Percentiles rank a stretch among this genome's conserved stretches.
phyloP scores from a whole-genome alignment of 2,797 vertebrate genomes.

The Mastacembelus armatus region DNA sequence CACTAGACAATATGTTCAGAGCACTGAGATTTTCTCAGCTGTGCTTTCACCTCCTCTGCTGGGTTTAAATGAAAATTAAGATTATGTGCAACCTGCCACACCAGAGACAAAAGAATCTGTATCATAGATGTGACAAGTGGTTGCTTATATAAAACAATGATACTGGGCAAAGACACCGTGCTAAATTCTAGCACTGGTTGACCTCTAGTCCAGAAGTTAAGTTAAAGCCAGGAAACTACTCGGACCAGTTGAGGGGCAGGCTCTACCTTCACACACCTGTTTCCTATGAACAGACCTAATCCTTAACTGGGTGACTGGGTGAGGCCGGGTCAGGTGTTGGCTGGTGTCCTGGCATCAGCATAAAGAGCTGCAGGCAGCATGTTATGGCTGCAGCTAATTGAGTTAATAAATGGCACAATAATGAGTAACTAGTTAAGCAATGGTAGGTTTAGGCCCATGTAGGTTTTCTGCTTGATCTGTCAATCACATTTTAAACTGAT shows the following conservation, averaged over 20 bases:
- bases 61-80: not conserved
- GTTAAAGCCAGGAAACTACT: not conserved
- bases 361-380: constrained; percentile 11
- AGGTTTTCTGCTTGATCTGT: no score
- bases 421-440: constrained; percentile 1
- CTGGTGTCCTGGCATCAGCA: constrained; percentile 13
- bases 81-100: no score
- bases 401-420: constrained; percentile 7
- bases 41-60: constrained; percentile 2
- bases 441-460: not conserved
- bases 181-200: not conserved
- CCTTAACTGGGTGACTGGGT: no score
- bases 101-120: no score
- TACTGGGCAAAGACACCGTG: no score
- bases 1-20: constrained; percentile 10
- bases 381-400: constrained; percentile 34
- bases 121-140: no score
- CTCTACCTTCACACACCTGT: not conserved
- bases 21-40: not conserved
- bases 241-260: not conserved
- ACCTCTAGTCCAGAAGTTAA: not conserved
- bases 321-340: no score
- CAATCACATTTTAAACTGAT: constrained; percentile 4
- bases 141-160: no score
- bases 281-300: not conserved